Percentiles rank a stretch among this genome's conserved stretches.
Conservation (phyloP, 2,113 vertebrate genomes). For the Amphiprion percula region DNA sequence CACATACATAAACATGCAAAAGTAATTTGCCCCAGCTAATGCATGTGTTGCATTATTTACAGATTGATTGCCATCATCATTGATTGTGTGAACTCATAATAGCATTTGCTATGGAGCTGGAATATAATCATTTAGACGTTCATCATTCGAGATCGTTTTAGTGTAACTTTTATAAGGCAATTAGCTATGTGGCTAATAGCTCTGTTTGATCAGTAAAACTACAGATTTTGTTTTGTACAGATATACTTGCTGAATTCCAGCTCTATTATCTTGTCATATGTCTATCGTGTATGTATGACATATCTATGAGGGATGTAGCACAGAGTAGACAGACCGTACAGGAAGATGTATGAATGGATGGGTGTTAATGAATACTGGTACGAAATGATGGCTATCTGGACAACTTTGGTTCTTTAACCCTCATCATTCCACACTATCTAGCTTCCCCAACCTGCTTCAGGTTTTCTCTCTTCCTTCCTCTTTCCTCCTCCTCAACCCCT, state of each 20-base stretch:
- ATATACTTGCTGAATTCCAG: not conserved
- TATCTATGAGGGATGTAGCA: not conserved
- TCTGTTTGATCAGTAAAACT: not conserved
- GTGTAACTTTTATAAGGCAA: slow-evolving; percentile 37
- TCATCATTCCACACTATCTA: not conserved
- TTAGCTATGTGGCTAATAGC: slow-evolving; percentile 22
- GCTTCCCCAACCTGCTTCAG: no score
- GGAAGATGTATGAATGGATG: not conserved
- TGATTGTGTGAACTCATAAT: slow-evolving; percentile 44
- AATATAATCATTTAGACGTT: slow-evolving; percentile 15
- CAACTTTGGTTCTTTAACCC: not conserved
- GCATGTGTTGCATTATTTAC: slow-evolving; percentile 46
- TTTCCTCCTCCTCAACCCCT: no score
- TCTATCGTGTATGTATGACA: not conserved
- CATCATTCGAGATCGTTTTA: slow-evolving; percentile 38
- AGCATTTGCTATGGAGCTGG: slow-evolving; percentile 27
- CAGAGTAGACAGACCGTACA: not conserved
- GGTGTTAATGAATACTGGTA: no score
- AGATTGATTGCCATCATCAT: slow-evolving; percentile 52
- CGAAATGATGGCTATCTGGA: not conserved
- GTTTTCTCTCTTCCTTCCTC: not conserved
- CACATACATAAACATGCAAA: not conserved
- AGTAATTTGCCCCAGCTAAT: slow-evolving; percentile 53
- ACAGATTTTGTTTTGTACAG: not conserved
- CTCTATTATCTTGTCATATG: not conserved